A percentile compares a stretch with the other conserved stretches of the same genome.
Conservation (phyloP, 2,797 vertebrate species). For the Labeo calbasu region DNA sequence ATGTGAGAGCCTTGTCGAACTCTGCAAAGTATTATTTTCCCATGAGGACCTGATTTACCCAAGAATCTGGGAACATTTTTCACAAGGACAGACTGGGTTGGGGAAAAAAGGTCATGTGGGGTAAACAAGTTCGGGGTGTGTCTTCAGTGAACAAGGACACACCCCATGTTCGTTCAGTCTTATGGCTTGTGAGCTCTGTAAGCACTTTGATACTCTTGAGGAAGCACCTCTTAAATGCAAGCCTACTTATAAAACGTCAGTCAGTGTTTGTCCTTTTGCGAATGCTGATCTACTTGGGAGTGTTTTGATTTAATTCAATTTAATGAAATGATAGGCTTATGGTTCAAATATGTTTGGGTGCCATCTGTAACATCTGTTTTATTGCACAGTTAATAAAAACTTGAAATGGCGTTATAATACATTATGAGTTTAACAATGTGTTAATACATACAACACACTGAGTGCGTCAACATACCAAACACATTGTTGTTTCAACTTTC, state of each 20-base stretch:
- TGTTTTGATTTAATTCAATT: constrained; percentile 33
- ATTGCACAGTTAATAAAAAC: constrained; percentile 23
- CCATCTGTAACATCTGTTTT: constrained; percentile 25
- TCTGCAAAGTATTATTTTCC: constrained; percentile 26
- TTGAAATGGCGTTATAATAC: constrained; percentile 10
- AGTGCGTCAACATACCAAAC: neutral
- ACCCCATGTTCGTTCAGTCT: constrained; percentile 10
- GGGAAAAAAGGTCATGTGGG: constrained; percentile 31
- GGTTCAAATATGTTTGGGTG: constrained; percentile 19
- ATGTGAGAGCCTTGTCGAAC: neutral
- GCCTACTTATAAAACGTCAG: neutral
- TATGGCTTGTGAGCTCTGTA: constrained; percentile 1
- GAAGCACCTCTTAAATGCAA: neutral
- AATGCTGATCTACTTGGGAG: neutral
- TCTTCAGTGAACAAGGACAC: constrained; percentile 4
- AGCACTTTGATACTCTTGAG: neutral
- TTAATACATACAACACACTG: neutral
- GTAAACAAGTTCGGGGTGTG: constrained; percentile 17
- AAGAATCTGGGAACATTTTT: constrained; percentile 50
- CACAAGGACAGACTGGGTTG: constrained; percentile 15
- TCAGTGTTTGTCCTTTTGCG: constrained; percentile 16
- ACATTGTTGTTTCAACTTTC: too few relatives aligned
- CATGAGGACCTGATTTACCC: constrained; percentile 54
- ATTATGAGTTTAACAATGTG: constrained; percentile 29
- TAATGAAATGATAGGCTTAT: neutral